Conservation (phyloP, 2,888 invertebrate genomes). For the Tipula vernalis region DNA sequence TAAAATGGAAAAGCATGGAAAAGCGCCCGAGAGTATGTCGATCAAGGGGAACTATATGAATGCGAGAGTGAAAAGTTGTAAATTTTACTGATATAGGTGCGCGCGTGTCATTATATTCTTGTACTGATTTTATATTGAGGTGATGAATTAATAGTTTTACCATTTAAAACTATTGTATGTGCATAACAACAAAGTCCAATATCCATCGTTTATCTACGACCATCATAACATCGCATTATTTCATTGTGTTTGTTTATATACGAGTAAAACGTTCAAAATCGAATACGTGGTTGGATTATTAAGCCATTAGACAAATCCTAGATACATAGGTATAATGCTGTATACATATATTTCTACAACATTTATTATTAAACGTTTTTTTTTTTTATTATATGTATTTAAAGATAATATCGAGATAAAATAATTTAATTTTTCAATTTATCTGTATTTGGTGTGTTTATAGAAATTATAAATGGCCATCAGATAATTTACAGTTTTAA, state of each 20-base stretch:
- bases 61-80: background rate
- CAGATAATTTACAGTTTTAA: background rate
- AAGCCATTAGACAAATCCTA: background rate
- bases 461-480: background rate
- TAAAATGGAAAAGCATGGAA: background rate
- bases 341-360: background rate
- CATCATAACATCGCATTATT: background rate
- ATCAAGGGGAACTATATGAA: background rate
- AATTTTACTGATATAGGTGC: background rate
- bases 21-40: too few species aligned
- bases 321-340: background rate
- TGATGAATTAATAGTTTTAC: background rate
- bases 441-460: background rate
- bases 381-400: background rate
- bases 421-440: background rate
- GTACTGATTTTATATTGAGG: background rate
- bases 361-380: background rate
- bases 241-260: background rate
- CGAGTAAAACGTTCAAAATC: background rate
- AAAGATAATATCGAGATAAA: background rate
- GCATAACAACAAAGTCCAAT: background rate
- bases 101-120: background rate
- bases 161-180: background rate
- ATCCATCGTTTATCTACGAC: background rate
- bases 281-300: background rate